Evolutionary conservation across 2,113 vertebrate species (phyloP).

Genomic region (Holacanthus passer): DNA sequence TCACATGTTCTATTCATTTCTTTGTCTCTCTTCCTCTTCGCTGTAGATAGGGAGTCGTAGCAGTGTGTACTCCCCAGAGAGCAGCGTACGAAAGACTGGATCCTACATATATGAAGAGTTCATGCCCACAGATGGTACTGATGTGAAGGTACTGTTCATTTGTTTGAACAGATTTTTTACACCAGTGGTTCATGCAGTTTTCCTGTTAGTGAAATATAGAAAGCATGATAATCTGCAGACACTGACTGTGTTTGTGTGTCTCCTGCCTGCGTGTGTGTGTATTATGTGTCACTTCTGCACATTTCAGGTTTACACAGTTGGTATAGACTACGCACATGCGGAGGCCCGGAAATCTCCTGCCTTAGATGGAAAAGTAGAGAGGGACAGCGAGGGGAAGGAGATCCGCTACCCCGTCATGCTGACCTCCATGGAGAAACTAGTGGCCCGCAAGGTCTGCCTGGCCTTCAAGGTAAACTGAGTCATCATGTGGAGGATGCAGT

Average conservation of each 20-base stretch:
- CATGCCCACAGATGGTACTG: constrained; percentile 98
- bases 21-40: neutral
- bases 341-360: constrained; percentile 98
- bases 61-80: constrained; percentile 98
- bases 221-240: neutral
- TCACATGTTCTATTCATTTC: neutral
- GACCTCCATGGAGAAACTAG: constrained; percentile 97
- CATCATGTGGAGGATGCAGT: neutral
- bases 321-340: constrained; percentile 96
- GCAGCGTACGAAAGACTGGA: constrained; percentile 95
- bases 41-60: constrained; percentile 97
- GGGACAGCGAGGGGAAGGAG: constrained; percentile 97
- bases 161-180: neutral
- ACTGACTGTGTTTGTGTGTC: neutral
- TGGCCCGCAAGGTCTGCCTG: constrained; percentile 97
- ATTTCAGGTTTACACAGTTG: constrained; percentile 96
- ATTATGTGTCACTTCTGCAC: neutral
- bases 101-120: constrained; percentile 99
- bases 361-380: constrained; percentile 95
- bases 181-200: neutral
- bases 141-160: constrained; percentile 90
- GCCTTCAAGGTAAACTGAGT: constrained; percentile 91
- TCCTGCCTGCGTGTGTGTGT: neutral
- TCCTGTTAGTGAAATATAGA: neutral
- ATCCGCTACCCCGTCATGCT: constrained; percentile 98